Conservation (phyloP, 2,113 vertebrate genomes). For the Pedetes capensis region DNA sequence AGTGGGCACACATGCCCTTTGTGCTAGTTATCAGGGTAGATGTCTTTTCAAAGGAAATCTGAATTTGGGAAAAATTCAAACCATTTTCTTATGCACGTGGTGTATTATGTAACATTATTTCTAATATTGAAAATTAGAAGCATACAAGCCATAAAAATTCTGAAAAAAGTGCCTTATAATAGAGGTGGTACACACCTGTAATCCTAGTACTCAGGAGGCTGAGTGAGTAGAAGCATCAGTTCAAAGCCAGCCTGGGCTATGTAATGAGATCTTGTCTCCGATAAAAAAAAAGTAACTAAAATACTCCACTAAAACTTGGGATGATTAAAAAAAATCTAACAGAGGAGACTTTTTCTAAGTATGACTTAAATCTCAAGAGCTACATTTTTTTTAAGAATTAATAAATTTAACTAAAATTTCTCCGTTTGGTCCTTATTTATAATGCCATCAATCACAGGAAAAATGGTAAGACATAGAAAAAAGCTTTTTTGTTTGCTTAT, state of each 20-base stretch:
- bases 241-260: not conserved
- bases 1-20: not conserved
- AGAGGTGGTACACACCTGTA: not conserved
- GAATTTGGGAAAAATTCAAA: not conserved
- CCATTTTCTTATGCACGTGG: not conserved
- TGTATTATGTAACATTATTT: not conserved
- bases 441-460: no score
- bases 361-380: no score
- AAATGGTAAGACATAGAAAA: not conserved
- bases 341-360: no score
- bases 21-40: not conserved
- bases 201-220: no score
- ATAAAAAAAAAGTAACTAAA: not conserved
- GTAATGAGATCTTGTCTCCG: not conserved
- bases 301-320: no score
- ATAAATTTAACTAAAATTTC: no score
- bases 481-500: no score
- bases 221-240: not conserved
- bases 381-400: no score
- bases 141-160: not conserved
- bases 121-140: not conserved
- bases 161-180: not conserved
- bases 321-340: no score
- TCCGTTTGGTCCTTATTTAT: no score
- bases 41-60: not conserved